Evolutionary conservation across 2,797 vertebrate species (phyloP), one percentile per base, ranked within the genome.

Genomic region (Sebastes minor): DNA sequence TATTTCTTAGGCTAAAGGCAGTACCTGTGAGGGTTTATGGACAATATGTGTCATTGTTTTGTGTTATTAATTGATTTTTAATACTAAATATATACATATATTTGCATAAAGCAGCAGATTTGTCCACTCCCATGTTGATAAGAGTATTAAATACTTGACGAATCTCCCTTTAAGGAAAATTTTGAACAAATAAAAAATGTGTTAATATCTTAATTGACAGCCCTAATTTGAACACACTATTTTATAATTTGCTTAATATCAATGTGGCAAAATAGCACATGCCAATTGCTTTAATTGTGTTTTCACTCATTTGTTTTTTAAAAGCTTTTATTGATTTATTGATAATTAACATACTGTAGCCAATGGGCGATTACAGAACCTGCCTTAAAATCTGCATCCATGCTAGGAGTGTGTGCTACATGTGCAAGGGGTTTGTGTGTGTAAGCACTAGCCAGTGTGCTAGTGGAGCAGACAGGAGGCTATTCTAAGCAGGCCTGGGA

Each of bases 401-500:
- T 49, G 27, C 14, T 7, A 32, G 9, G 27, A 8, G 64, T 56
- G 71, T 63, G 71, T 62, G 72, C 52, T 53, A 6, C 59, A 35
- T 14, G 49, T 62, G 55, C 38, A 9, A 3, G 22, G 52, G 10
- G 79, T 61, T 38, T 38, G 35, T 79, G 30, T 81, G 56, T 69
- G 78, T 35, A 80, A 78, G 79, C 42, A 82, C 76, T 67, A 80
- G 86, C 88, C 74, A 83, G 81, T 86, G 87, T 89, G 85, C 91
- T 89, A 91, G 89, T 87, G 83, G 88, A 90, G 89, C 83, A 89
- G 85, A 92, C 78, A 81, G 71, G 62, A 78, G 53, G 90, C 90
- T 92, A 94, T 92, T 94, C 91, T 94, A 35, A 91, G 92, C 87
- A 92, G 89, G 90, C 89, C 91, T 91, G 66, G 76, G 67, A 93